A percentile compares a stretch with the other conserved stretches of the same genome.
These are phyloP conservation scores for Polypedilum pembai DNA, from an alignment of 1,140 invertebrate species.

Conservation along the genomic window DNA sequence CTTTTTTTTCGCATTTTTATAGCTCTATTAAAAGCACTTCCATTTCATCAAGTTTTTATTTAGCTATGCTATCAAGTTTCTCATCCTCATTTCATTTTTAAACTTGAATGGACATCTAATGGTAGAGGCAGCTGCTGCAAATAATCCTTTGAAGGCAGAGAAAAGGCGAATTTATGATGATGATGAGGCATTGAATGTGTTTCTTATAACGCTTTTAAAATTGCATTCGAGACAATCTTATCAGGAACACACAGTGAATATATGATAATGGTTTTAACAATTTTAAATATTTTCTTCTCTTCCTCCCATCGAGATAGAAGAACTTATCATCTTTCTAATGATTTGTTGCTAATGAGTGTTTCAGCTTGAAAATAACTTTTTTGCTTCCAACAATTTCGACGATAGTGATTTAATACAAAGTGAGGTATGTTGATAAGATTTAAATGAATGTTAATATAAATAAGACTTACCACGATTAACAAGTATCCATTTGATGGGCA, in stretches of 20 bases:
- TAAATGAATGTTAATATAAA: too few species aligned
- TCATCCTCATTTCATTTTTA: neutral
- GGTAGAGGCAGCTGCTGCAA: neutral
- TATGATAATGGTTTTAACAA: too few species aligned
- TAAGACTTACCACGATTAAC: too few species aligned
- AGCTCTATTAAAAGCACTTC: constrained; percentile 7
- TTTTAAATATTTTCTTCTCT: too few species aligned
- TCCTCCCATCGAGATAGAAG: too few species aligned
- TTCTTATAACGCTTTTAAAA: neutral
- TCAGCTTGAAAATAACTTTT: constrained; percentile 9
- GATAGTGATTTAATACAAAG: too few species aligned
- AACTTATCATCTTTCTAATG: neutral
- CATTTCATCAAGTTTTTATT: neutral
- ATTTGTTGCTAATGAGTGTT: constrained; percentile 1
- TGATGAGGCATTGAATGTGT: neutral
- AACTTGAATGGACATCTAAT: neutral
- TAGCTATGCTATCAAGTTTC: neutral
- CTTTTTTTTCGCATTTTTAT: neutral
- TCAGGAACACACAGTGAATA: too few species aligned
- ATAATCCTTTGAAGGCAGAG: neutral
- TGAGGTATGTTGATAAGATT: too few species aligned
- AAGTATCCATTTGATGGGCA: neutral
- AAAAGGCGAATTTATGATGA: neutral
- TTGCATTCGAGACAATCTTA: neutral
- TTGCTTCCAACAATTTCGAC: neutral